Conservation (phyloP, 1,140 invertebrate genomes). For the Thalassaphorura encarpata region DNA sequence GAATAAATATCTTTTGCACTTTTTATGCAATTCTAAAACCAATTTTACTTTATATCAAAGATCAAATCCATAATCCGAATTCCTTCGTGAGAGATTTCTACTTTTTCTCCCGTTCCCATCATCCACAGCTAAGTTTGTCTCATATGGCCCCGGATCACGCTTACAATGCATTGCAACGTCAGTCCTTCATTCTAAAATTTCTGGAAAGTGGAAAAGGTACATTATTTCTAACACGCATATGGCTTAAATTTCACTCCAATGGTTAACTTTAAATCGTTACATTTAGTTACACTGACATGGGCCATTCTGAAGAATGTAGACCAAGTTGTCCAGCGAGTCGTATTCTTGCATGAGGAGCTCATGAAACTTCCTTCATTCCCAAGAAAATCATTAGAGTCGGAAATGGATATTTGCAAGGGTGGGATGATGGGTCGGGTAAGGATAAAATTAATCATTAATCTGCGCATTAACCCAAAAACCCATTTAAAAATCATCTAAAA, state of each 20-base stretch:
- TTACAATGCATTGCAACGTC: slow-evolving; percentile 78
- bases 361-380: slow-evolving; percentile 98
- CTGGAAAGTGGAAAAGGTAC: slow-evolving; percentile 85
- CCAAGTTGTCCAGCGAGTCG: slow-evolving; percentile 82
- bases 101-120: slow-evolving; percentile 97
- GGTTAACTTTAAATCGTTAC: background rate
- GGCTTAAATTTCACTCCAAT: background rate
- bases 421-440: slow-evolving; percentile 76
- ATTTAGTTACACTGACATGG: slow-evolving; percentile 65
- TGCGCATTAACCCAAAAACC: background rate
- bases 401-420: slow-evolving; percentile 84
- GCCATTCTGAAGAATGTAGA: slow-evolving; percentile 59
- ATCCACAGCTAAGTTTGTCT: slow-evolving; percentile 90
- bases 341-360: slow-evolving; percentile 98
- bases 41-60: slow-evolving; percentile 42
- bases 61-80: slow-evolving; percentile 87
- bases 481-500: too few species aligned
- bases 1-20: slow-evolving; percentile 14
- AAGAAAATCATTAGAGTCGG: slow-evolving; percentile 91
- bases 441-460: slow-evolving; percentile 4
- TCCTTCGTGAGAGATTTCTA: slow-evolving; percentile 96
- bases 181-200: slow-evolving; percentile 88
- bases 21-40: slow-evolving; percentile 3
- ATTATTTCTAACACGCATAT: background rate
- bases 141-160: slow-evolving; percentile 88